phyloP scores from a whole-genome alignment of 2,888 invertebrate genomes.

The Parnassius apollo region DNA sequence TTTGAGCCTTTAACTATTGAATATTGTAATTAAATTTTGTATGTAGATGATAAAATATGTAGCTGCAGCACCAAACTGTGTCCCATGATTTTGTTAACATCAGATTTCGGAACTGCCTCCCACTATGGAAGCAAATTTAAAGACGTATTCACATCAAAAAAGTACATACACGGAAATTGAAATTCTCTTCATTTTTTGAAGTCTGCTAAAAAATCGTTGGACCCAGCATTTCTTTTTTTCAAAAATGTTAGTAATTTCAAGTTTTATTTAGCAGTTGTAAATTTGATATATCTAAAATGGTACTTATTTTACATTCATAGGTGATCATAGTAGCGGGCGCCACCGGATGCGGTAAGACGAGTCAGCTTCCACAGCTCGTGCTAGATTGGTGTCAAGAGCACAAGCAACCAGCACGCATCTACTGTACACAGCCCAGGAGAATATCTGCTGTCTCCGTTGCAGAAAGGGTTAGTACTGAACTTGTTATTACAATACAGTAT shows the following conservation, averaged over 20 bases:
- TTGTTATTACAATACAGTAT: not conserved
- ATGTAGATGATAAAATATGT: no score
- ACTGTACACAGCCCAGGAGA: conserved; percentile 96
- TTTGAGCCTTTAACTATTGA: no score
- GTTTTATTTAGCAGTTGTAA: not conserved
- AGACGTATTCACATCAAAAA: no score
- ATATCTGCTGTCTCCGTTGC: conserved; percentile 95
- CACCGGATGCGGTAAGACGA: conserved; percentile 97
- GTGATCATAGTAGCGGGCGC: conserved; percentile 90
- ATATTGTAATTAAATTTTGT: no score
- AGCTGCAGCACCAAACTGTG: no score
- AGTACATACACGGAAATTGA: no score
- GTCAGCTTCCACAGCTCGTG: conserved; percentile 96
- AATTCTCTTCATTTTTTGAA: no score
- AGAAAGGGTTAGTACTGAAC: conserved; percentile 83
- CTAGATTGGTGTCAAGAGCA: conserved; percentile 86
- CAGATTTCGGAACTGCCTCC: no score
- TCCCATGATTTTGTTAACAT: no score
- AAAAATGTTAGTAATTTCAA: not conserved
- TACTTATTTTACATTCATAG: conserved; percentile 40
- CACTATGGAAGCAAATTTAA: no score
- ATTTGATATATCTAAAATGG: not conserved
- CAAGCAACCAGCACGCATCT: conserved; percentile 87
- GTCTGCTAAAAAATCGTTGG: no score
- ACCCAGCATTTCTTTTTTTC: no score